These are phyloP conservation scores for Crotophaga sulcirostris DNA, from an alignment of 2,113 vertebrate species.

Conservation along the genomic window DNA sequence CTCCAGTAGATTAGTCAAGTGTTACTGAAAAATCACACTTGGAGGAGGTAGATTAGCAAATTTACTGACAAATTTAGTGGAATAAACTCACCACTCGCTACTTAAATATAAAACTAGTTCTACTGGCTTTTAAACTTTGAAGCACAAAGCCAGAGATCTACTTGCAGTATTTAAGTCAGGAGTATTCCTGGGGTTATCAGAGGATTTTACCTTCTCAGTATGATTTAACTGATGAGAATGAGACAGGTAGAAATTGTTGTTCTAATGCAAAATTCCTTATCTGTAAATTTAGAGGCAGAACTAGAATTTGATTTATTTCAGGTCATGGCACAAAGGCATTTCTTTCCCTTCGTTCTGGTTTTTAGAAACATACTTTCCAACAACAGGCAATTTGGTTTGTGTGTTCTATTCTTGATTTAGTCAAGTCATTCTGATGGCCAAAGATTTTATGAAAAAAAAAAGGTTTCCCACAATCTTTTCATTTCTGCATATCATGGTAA, in stretches of 20 bases:
- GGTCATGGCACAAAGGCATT: background rate
- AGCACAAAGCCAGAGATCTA: background rate
- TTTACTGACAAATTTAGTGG: background rate
- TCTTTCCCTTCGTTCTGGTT: background rate
- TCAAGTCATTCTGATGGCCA: background rate
- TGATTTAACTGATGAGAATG: background rate
- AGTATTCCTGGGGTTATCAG: background rate
- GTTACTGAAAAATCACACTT: background rate
- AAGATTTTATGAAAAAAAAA: constrained; percentile 23
- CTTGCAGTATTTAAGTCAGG: background rate
- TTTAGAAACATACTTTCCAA: background rate
- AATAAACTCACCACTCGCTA: background rate
- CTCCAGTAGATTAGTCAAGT: background rate
- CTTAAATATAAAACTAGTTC: background rate
- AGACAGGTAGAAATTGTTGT: background rate
- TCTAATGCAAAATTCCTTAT: constrained; percentile 12
- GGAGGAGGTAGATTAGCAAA: background rate
- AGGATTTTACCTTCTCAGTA: background rate
- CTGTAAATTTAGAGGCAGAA: background rate
- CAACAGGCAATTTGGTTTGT: background rate
- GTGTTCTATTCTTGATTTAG: background rate
- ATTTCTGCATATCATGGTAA: background rate
- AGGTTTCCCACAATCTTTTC: background rate
- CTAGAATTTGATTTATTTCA: constrained; percentile 3
- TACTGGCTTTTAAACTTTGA: background rate